Conservation (phyloP, 2,888 invertebrate genomes). For the Xanthorhoe spadicearia region DNA sequence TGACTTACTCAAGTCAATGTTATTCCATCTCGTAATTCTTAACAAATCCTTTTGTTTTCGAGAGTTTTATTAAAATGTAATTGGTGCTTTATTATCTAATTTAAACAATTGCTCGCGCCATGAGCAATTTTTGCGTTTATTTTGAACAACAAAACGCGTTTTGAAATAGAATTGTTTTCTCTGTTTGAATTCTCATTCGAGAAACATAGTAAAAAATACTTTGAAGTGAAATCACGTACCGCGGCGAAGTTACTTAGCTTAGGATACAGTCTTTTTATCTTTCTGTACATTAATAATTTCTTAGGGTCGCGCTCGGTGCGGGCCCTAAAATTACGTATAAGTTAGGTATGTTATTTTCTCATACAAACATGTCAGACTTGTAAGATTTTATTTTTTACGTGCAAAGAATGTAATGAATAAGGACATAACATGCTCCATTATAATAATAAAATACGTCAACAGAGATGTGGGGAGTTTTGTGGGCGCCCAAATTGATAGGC, state of each 20-base stretch:
- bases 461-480: constrained; percentile 49
- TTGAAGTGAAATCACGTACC: constrained; percentile 74
- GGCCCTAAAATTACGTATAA: constrained; percentile 65
- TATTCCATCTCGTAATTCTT: constrained; percentile 40
- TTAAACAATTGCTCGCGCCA: constrained; percentile 57
- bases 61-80: constrained; percentile 53
- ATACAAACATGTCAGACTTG: constrained; percentile 71
- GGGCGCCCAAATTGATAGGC: constrained; percentile 61
- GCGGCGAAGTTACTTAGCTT: constrained; percentile 67
- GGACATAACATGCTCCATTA: constrained; percentile 62
- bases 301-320: constrained; percentile 64
- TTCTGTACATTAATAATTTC: constrained; percentile 76
- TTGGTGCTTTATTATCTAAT: constrained; percentile 57
- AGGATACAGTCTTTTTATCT: constrained; percentile 69
- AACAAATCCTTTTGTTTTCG: constrained; percentile 50
- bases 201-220: constrained; percentile 63
- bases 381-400: constrained; percentile 78
- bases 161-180: constrained; percentile 63
- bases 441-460: constrained; percentile 59
- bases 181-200: constrained; percentile 64
- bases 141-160: constrained; percentile 53
- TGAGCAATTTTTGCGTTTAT: constrained; percentile 51
- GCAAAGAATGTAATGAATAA: constrained; percentile 73
- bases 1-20: constrained; percentile 23
- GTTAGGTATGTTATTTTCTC: constrained; percentile 68